Conservation (phyloP, 2,797 vertebrate genomes). For the Anguilla marmorata region DNA sequence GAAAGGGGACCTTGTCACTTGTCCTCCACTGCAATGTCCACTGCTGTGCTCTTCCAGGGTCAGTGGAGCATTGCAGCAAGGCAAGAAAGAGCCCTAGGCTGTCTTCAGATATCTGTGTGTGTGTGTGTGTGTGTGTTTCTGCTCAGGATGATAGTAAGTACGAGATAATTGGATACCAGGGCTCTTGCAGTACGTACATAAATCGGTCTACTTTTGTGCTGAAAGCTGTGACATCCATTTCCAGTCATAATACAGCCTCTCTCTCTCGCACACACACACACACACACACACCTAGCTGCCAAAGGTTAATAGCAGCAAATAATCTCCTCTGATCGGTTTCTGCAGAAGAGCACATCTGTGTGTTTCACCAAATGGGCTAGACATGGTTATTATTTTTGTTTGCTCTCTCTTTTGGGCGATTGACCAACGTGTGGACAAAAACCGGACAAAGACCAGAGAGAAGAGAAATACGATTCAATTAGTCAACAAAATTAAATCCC, state of each 20-base stretch:
- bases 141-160: background rate
- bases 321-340: background rate
- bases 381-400: background rate
- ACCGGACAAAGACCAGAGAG: background rate
- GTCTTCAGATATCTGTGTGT: background rate
- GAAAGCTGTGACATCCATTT: background rate
- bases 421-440: background rate
- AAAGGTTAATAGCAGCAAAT: background rate
- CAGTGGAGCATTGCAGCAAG: background rate
- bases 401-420: background rate
- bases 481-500: background rate
- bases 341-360: background rate
- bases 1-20: background rate
- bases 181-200: constrained; percentile 1
- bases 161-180: constrained; percentile 1
- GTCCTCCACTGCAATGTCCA: background rate
- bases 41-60: background rate
- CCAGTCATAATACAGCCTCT: background rate
- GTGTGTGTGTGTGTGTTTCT: constrained; percentile 15
- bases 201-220: background rate
- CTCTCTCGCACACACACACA: no score
- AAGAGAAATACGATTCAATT: background rate
- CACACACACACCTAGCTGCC: background rate
- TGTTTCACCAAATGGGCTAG: background rate
- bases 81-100: background rate